Evolutionary conservation across 2,113 vertebrate species (phyloP), one percentile per base, ranked within the genome.

Genomic region (Forbesichthys agassizii): DNA sequence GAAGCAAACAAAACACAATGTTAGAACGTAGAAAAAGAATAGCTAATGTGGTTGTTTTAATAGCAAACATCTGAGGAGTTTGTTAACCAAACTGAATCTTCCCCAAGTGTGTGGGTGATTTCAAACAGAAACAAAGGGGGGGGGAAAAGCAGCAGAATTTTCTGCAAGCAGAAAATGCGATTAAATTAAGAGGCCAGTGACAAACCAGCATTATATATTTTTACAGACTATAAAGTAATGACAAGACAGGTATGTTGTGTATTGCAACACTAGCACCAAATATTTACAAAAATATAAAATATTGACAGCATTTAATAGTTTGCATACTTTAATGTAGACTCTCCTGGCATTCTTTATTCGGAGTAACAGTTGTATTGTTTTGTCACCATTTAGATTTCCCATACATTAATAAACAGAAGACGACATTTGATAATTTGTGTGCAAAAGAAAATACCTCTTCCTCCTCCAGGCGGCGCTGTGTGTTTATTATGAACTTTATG

Each of bases 401-500:
- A 68, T 64, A 71, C 81, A 71, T 62, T 42, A 59, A 53, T 9
- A 33, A 42, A 42, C 36, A 42, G 36, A 42, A 55, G 61, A 47
- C 42, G 63, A 20, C 13, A 8, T 55, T 49, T 64, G 18, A 8
- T 54, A 7, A 49, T 54, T 80, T 57, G 13, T 20, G 81, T 83
- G 4, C n/a, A 62, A 10, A 56, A 65, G 76, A 48, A 66, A 12
- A 73, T 94, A 98, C 98, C 96, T 97, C 95, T 9, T 98, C 96
- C 0, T 94, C 91, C 84, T 97, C 93, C 87, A 98, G 92, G 73
- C 96, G 95, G 55, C 92, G 91, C 77, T 96, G 90, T 0, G 94
- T 94, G 56, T 98, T 94, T 0, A 83, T 92, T 88, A 99, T 96
- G 89, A 98, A 98, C 75, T 92, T 96, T 76, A 99, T 93, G 90